A percentile compares a stretch with the other conserved stretches of the same genome.
phyloP scores from a whole-genome alignment of 2,113 vertebrate species.

The Lanius collurio region DNA sequence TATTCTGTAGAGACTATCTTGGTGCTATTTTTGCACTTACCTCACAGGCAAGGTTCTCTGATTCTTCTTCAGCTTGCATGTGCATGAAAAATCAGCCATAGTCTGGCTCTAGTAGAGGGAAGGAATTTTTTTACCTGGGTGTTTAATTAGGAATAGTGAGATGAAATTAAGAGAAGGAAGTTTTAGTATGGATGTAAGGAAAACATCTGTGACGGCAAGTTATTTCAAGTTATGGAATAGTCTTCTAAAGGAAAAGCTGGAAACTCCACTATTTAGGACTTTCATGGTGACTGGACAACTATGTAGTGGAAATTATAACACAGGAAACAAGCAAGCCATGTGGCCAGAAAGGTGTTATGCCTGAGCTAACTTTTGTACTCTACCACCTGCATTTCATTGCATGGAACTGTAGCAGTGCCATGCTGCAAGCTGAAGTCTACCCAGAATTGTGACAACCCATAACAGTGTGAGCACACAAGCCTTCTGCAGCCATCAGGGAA shows the following conservation, averaged over 20 bases:
- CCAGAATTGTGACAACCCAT: rapidly evolving
- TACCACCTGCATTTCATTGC: rapidly evolving
- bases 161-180: slow-evolving; percentile 10
- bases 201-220: neutral
- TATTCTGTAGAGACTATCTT: neutral
- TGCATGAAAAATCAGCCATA: neutral
- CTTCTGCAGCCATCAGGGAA: rapidly evolving
- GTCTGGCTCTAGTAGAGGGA: neutral
- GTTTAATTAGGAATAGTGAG: neutral
- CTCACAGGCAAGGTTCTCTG: neutral
- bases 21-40: neutral
- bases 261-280: neutral
- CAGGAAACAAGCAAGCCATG: neutral
- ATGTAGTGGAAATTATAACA: neutral
- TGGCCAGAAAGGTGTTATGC: neutral
- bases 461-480: rapidly evolving
- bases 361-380: neutral
- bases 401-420: neutral
- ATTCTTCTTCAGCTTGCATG: neutral
- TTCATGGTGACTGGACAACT: neutral
- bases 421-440: neutral
- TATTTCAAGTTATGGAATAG: neutral
- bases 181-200: slow-evolving; percentile 17
- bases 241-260: neutral
- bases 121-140: neutral